Evolutionary conservation across 1,140 invertebrate genomes (phyloP).

Genomic region (Diorhabda carinulata): DNA sequence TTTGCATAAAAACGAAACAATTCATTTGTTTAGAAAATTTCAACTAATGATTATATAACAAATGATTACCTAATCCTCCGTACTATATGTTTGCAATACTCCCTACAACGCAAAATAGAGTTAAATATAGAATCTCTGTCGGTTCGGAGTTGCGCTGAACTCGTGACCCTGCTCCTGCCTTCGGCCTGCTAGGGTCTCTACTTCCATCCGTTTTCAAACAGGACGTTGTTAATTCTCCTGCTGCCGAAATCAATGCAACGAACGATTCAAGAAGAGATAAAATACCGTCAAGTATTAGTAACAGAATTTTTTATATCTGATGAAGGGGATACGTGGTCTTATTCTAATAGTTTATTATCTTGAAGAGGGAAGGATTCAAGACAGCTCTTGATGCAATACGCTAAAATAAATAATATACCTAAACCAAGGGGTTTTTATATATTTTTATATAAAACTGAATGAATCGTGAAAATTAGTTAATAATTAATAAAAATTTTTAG

Average conservation of each 20-base stretch:
- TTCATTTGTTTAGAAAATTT: too few species aligned
- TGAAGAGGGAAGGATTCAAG: not conserved
- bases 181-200: not conserved
- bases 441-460: too few species aligned
- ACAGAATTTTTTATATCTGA: not conserved
- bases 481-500: too few species aligned
- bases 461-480: too few species aligned
- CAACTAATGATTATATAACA: too few species aligned
- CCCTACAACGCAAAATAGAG: not conserved
- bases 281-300: not conserved
- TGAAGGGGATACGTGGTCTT: not conserved
- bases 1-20: too few species aligned
- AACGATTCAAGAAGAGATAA: not conserved
- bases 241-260: not conserved
- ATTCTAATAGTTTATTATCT: not conserved
- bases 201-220: not conserved
- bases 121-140: conserved; percentile 13
- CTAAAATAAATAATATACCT: too few species aligned
- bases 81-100: not conserved
- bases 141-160: conserved; percentile 12
- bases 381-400: not conserved
- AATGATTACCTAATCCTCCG: not conserved
- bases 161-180: conserved; percentile 12
- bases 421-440: too few species aligned
- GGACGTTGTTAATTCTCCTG: not conserved